Evolutionary conservation across 2,113 vertebrate genomes (phyloP).

Genomic region (Melanerpes formicivorus): DNA sequence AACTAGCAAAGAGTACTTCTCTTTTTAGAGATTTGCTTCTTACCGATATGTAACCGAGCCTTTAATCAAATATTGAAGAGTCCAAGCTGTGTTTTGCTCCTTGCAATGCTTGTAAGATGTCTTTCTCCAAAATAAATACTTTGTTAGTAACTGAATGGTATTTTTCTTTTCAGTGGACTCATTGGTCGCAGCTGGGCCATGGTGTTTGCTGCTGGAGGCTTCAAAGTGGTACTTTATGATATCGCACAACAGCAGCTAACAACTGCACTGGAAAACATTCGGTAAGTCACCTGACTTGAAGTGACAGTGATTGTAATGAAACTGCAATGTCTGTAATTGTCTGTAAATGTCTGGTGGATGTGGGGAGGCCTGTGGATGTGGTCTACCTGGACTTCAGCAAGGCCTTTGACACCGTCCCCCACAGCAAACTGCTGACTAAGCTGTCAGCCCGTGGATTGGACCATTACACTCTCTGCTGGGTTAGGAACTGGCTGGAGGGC

Average conservation of each 20-base stretch:
- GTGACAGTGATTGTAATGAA: neutral
- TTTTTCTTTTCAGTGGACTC: slow-evolving; percentile 82
- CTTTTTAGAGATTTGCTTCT: neutral
- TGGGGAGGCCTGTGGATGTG: no score
- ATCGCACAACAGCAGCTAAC: slow-evolving; percentile 84
- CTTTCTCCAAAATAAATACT: neutral
- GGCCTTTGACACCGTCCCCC: no score
- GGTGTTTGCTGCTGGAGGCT: slow-evolving; percentile 91
- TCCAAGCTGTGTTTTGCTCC: neutral
- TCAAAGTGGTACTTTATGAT: slow-evolving; percentile 90
- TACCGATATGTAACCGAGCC: neutral
- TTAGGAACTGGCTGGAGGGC: no score
- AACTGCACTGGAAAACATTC: slow-evolving; percentile 82
- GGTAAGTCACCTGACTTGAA: slow-evolving; percentile 71
- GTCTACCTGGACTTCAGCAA: no score
- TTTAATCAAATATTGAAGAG: neutral
- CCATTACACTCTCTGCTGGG: no score
- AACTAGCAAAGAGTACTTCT: neutral
- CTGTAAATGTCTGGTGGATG: no score
- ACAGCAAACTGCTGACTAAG: no score
- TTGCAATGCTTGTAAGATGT: neutral
- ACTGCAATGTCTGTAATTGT: neutral
- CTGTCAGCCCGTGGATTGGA: no score
- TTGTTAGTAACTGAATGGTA: neutral
- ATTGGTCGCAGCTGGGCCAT: slow-evolving; percentile 96